Evolutionary conservation across 2,113 vertebrate genomes (phyloP).

Genomic region (Otolemur garnettii): DNA sequence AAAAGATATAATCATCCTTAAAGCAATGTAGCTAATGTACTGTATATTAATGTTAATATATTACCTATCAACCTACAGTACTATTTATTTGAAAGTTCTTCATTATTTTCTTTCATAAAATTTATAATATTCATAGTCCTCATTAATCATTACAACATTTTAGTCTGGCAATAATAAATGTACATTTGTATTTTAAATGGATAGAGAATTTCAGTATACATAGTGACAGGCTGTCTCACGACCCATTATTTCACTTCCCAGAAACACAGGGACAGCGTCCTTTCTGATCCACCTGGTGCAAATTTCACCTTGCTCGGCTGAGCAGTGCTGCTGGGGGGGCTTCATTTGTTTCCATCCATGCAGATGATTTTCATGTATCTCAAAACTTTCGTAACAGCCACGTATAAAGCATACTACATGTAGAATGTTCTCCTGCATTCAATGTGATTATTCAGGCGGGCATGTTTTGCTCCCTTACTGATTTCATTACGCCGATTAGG

Average conservation of each 20-base stretch:
- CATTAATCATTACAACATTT: slow-evolving; percentile 15
- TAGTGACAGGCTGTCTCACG: no score
- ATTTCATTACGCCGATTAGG: neutral
- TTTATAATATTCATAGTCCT: slow-evolving; percentile 13
- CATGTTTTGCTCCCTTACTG: neutral
- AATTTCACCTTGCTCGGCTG: no score
- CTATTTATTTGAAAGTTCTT: slow-evolving; percentile 4
- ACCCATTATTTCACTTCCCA: no score
- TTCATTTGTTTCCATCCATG: no score
- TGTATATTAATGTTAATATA: neutral
- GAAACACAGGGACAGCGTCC: no score
- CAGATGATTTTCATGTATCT: no score
- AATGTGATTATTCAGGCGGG: neutral
- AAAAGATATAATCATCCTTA: slow-evolving; percentile 21
- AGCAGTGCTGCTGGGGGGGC: no score
- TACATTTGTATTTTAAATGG: slow-evolving; percentile 32
- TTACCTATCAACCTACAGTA: neutral
- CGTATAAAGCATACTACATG: neutral
- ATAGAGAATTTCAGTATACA: neutral
- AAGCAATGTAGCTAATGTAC: neutral
- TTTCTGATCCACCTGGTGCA: no score
- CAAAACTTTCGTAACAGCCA: no score
- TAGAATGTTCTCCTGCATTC: neutral
- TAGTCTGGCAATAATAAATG: slow-evolving; percentile 3
- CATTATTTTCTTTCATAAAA: slow-evolving; percentile 30